These are phyloP conservation scores for Alauda arvensis DNA, from an alignment of 2,797 vertebrate species.

Conservation along the genomic window DNA sequence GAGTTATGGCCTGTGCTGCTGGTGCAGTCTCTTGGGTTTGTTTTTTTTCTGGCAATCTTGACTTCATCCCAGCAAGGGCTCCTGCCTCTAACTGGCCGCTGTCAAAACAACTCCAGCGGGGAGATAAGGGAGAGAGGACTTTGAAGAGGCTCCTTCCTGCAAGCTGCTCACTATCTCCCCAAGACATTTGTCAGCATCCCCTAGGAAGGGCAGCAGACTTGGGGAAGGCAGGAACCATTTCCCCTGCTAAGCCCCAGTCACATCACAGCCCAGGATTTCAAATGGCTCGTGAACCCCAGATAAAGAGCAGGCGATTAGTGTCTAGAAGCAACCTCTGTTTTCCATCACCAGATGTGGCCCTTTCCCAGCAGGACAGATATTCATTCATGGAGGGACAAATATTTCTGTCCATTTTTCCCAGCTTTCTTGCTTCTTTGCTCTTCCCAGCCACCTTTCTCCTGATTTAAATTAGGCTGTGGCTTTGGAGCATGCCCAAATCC, in stretches of 20 bases:
- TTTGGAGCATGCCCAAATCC: slow-evolving; percentile 59
- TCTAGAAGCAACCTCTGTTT: slow-evolving; percentile 40
- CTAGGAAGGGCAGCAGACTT: slow-evolving; percentile 47
- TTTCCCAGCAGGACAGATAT: slow-evolving; percentile 32
- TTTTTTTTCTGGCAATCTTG: slow-evolving; percentile 35
- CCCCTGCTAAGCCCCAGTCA: slow-evolving; percentile 24
- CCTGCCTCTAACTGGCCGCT: slow-evolving; percentile 75
- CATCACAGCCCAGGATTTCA: slow-evolving; percentile 20
- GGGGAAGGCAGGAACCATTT: slow-evolving; percentile 28
- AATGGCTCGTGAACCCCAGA: slow-evolving; percentile 36
- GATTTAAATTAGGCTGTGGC: slow-evolving; percentile 61
- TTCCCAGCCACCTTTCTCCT: slow-evolving; percentile 53
- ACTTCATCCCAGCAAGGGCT: slow-evolving; percentile 62
- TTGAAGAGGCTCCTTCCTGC: slow-evolving; percentile 68
- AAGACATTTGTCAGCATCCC: slow-evolving; percentile 54
- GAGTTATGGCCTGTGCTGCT: slow-evolving; percentile 24
- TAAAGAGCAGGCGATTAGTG: slow-evolving; percentile 32
- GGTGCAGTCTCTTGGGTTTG: slow-evolving; percentile 36
- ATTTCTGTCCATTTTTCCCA: slow-evolving; percentile 27
- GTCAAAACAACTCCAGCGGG: slow-evolving; percentile 72
- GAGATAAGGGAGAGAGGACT: slow-evolving; percentile 74
- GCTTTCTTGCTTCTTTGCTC: slow-evolving; percentile 4
- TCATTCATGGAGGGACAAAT: slow-evolving; percentile 37
- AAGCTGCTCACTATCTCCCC: slow-evolving; percentile 54
- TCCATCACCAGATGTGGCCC: slow-evolving; percentile 11